A percentile compares a stretch with the other conserved stretches of the same genome.
Evolutionary conservation across 2,113 vertebrate genomes (phyloP).

Genomic region (Lepisosteus osseus): DNA sequence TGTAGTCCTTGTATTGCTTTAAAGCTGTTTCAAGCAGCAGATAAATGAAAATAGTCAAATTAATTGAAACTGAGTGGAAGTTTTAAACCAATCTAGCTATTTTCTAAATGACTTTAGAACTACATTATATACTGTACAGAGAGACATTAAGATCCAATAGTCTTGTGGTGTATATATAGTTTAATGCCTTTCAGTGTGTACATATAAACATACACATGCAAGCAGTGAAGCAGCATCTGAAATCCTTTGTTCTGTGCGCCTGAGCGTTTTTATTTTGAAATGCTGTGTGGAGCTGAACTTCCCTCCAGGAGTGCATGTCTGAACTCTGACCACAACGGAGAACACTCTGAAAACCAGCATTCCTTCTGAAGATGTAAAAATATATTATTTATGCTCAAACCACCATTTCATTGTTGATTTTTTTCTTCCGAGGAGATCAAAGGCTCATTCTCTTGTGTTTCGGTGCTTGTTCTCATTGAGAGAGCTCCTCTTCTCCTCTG

Average conservation of each 20-base stretch:
- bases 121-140: slow-evolving; percentile 10
- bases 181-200: slow-evolving; percentile 35
- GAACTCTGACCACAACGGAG: slow-evolving; percentile 31
- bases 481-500: slow-evolving; percentile 16
- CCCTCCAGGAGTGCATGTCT: slow-evolving; percentile 35
- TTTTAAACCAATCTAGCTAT: too few relatives aligned
- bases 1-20: too few relatives aligned
- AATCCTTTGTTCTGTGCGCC: slow-evolving; percentile 42
- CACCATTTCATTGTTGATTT: slow-evolving; percentile 38
- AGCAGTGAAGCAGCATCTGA: slow-evolving; percentile 11
- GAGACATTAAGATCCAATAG: too few relatives aligned
- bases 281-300: slow-evolving; percentile 30
- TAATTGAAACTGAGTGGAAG: too few relatives aligned
- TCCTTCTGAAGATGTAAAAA: slow-evolving; percentile 33
- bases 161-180: slow-evolving; percentile 32
- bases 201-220: slow-evolving; percentile 18
- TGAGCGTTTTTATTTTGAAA: slow-evolving; percentile 37
- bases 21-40: too few relatives aligned
- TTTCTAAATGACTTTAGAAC: not conserved
- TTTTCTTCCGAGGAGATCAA: slow-evolving; percentile 35
- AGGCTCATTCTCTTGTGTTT: slow-evolving; percentile 34
- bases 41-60: too few relatives aligned
- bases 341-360: slow-evolving; percentile 29
- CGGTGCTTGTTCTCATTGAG: slow-evolving; percentile 21
- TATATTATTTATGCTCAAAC: slow-evolving; percentile 43